A percentile compares a stretch with the other conserved stretches of the same genome.
phyloP scores from a whole-genome alignment of 1,140 invertebrate genomes.

The Bicyclus anynana region DNA sequence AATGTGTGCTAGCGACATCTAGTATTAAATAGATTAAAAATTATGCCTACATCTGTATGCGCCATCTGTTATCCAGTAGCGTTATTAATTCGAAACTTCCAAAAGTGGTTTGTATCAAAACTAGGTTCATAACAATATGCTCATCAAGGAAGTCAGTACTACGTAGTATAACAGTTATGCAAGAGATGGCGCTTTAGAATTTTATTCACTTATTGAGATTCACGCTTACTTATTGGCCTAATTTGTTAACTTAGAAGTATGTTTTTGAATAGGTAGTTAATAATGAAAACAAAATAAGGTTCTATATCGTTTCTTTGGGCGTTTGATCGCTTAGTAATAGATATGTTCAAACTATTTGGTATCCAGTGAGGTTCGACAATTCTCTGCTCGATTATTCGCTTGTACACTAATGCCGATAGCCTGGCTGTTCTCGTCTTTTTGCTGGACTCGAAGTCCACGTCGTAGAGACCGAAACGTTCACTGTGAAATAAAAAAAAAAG shows the following conservation, averaged over 20 bases:
- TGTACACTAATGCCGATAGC: conserved; percentile 80
- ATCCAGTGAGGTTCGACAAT: conserved; percentile 42
- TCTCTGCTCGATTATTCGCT: conserved; percentile 74
- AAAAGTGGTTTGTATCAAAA: too few species aligned
- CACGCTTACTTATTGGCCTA: too few species aligned
- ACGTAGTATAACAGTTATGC: not conserved
- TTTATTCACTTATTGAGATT: too few species aligned
- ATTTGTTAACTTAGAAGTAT: too few species aligned
- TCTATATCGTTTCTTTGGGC: not conserved
- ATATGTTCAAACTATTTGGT: conserved; percentile 28
- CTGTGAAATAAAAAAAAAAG: conserved; percentile 25
- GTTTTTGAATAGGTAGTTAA: not conserved
- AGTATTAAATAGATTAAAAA: not conserved
- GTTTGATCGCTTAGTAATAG: conserved; percentile 13
- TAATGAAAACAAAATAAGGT: not conserved
- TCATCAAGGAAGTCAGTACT: too few species aligned
- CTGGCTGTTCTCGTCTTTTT: conserved; percentile 81
- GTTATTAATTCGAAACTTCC: too few species aligned
- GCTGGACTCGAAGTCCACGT: conserved; percentile 83
- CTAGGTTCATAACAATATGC: too few species aligned
- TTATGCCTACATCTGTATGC: not conserved
- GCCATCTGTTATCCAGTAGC: too few species aligned
- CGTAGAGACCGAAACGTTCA: conserved; percentile 72
- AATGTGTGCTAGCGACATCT: conserved; percentile 3
- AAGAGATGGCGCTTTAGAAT: not conserved